Evolutionary conservation across 2,113 vertebrate species (phyloP).

Genomic region (Grammatotria lemairii): DNA sequence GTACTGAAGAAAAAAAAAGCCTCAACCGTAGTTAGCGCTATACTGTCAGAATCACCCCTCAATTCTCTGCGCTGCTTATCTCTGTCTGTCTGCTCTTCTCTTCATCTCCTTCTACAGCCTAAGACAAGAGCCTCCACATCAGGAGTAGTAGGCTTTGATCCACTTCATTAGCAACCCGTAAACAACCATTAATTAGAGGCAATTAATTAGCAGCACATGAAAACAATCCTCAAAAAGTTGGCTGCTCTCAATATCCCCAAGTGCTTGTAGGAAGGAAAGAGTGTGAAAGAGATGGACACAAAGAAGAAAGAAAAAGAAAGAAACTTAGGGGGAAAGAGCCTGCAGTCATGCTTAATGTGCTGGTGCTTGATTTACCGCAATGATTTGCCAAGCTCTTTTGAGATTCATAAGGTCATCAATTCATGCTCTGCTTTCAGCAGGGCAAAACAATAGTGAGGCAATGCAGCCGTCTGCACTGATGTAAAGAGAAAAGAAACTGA

Average conservation of each 20-base stretch:
- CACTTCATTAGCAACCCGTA: conserved; percentile 54
- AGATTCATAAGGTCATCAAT: conserved; percentile 66
- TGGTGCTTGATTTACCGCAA: conserved; percentile 46
- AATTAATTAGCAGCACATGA: conserved; percentile 51
- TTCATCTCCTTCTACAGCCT: neutral
- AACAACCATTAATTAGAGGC: conserved; percentile 54
- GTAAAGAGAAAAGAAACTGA: neutral
- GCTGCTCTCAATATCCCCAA: conserved; percentile 1
- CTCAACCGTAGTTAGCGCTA: neutral
- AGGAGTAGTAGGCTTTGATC: conserved; percentile 32
- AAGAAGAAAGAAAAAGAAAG: neutral
- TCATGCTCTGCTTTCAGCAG: conserved; percentile 42
- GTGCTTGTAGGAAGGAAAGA: neutral
- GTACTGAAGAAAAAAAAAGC: neutral
- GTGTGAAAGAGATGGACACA: neutral
- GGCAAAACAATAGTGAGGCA: conserved; percentile 37
- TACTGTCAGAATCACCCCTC: neutral
- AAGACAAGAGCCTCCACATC: conserved; percentile 22
- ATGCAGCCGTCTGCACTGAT: conserved; percentile 1
- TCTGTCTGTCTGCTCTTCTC: neutral
- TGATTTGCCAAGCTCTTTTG: conserved; percentile 49
- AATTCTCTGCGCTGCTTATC: neutral
- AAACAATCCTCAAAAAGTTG: conserved; percentile 36
- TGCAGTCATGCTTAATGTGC: conserved; percentile 50
- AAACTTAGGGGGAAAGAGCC: conserved; percentile 12